A percentile compares a stretch with the other conserved stretches of the same genome.
Evolutionary conservation across 2,113 vertebrate species (phyloP).

Genomic region (Turdus rufiventris): DNA sequence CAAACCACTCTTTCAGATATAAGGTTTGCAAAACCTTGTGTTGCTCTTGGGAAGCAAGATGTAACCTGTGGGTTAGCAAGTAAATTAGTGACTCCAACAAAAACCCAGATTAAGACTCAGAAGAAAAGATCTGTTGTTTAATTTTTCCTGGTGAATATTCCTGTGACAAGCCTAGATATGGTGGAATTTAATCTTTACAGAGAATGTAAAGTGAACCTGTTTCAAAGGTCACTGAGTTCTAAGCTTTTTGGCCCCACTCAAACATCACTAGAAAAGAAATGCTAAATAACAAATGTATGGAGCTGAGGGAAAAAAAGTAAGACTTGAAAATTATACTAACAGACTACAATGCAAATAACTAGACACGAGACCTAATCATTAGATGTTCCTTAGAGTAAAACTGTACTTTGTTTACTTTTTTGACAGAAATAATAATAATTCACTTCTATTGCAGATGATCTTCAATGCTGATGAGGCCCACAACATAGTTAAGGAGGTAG

Average conservation of each 20-base stretch:
- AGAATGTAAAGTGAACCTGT: neutral
- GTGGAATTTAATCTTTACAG: neutral
- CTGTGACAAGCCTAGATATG: neutral
- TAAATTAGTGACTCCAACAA: neutral
- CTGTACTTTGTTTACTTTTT: neutral
- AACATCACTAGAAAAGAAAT: neutral
- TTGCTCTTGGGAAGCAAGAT: neutral
- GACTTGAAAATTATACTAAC: neutral
- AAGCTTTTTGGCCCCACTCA: neutral
- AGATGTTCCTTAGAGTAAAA: neutral
- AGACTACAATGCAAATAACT: neutral
- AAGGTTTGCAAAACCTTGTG: neutral
- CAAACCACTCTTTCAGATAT: neutral
- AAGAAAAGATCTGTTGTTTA: neutral
- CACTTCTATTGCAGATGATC: constrained; percentile 61
- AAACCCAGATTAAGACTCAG: neutral
- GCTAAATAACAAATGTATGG: neutral
- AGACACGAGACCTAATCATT: fast-evolving
- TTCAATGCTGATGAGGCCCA: constrained; percentile 77
- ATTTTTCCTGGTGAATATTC: neutral
- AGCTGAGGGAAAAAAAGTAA: neutral
- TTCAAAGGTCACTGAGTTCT: neutral
- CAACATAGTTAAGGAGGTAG: constrained; percentile 76
- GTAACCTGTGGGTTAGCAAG: neutral
- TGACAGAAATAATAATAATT: neutral